These are phyloP conservation scores for Drosophila mettleri DNA, from an alignment of 2,888 invertebrate genomes.

Conservation along the genomic window DNA sequence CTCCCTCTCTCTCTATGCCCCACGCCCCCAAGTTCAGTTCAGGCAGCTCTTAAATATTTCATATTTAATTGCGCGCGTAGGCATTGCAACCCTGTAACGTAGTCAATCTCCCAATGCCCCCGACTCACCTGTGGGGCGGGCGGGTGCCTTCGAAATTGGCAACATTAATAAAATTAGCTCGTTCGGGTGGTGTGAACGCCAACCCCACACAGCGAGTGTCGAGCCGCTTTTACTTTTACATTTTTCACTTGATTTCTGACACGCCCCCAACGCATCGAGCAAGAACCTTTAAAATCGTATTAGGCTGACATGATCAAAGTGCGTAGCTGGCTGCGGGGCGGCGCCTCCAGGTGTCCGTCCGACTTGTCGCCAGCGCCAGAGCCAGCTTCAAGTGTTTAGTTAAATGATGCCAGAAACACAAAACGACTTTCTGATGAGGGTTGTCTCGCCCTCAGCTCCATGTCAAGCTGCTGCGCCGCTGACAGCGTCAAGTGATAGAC, in stretches of 20 bases:
- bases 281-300: slow-evolving; percentile 68
- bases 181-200: slow-evolving; percentile 32
- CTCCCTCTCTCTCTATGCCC: background rate
- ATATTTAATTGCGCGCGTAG: slow-evolving; percentile 81
- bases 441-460: slow-evolving; percentile 23
- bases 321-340: slow-evolving; percentile 23
- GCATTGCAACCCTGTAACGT: slow-evolving; percentile 52
- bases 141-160: slow-evolving; percentile 62
- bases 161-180: slow-evolving; percentile 82
- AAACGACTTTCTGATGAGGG: slow-evolving; percentile 59
- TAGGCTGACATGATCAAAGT: slow-evolving; percentile 67
- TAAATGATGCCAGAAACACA: slow-evolving; percentile 28
- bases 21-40: background rate
- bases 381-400: background rate
- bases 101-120: background rate
- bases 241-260: slow-evolving; percentile 54
- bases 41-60: slow-evolving; percentile 71
- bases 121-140: background rate
- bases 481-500: slow-evolving; percentile 5
- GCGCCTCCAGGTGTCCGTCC: slow-evolving; percentile 45
- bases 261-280: slow-evolving; percentile 18
- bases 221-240: slow-evolving; percentile 39
- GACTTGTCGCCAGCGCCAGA: slow-evolving; percentile 36
- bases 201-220: slow-evolving; percentile 18
- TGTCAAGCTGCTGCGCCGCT: slow-evolving; percentile 25